These are phyloP conservation scores for Melipona quadrifasciata DNA, from an alignment of 1,140 invertebrate genomes.

Conservation along the genomic window DNA sequence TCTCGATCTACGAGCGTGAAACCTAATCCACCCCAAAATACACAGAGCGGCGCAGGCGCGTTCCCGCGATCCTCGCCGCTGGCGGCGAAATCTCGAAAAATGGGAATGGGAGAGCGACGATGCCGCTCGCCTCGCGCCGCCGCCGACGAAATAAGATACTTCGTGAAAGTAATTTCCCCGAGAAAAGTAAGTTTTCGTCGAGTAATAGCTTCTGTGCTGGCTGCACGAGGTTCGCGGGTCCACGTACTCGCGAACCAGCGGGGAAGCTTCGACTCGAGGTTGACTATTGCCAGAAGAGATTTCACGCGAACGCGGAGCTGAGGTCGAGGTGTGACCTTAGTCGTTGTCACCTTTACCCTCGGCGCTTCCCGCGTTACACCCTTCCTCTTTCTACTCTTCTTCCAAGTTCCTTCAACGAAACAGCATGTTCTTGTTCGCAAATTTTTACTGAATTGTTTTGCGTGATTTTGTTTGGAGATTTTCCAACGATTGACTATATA, in stretches of 20 bases:
- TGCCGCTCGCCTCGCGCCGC: constrained; percentile 21
- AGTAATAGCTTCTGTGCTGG: constrained; percentile 67
- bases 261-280: constrained; percentile 11
- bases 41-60: constrained; percentile 6
- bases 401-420: background rate
- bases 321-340: constrained; percentile 66
- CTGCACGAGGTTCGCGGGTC: constrained; percentile 30
- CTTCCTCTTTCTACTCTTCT: background rate
- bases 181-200: constrained; percentile 70
- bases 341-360: constrained; percentile 18
- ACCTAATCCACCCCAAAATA: constrained; percentile 23
- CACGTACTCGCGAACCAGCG: constrained; percentile 45
- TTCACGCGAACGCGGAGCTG: constrained; percentile 39
- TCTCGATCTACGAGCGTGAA: constrained; percentile 11
- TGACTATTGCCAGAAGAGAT: constrained; percentile 59
- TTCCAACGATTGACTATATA: too few species aligned
- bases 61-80: background rate
- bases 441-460: background rate
- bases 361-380: background rate
- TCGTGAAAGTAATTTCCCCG: constrained; percentile 68
- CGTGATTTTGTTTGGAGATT: too few species aligned
- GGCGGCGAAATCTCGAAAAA: constrained; percentile 5
- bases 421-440: background rate
- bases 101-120: constrained; percentile 6
- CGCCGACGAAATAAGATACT: constrained; percentile 70